Evolutionary conservation across 2,888 invertebrate species (phyloP).

Genomic region (Pachydiplax longipennis): DNA sequence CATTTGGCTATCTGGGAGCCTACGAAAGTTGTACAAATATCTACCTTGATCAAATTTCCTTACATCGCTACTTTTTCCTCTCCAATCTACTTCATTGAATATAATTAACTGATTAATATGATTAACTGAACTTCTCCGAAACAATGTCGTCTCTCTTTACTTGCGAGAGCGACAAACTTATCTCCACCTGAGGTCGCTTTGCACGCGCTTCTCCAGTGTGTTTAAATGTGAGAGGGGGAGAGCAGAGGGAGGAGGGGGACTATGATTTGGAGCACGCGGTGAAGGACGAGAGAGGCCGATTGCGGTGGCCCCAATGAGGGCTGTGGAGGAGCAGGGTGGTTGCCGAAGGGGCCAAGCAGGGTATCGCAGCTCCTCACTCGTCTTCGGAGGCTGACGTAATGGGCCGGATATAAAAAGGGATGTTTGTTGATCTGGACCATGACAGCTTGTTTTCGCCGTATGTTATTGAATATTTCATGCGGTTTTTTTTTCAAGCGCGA

Average conservation of each 20-base stretch:
- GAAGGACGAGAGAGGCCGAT: conserved; percentile 2
- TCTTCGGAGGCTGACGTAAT: not conserved
- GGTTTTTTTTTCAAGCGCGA: not conserved
- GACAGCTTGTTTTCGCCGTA: not conserved
- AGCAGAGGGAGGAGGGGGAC: not conserved
- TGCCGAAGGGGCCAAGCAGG: not conserved
- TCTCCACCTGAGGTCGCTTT: not conserved
- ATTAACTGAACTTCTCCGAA: no score
- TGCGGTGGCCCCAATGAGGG: not conserved
- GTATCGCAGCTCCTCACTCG: not conserved
- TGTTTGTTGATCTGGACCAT: not conserved
- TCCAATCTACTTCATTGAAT: not conserved
- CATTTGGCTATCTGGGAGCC: no score
- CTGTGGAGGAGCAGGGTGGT: not conserved
- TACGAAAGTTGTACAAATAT: no score
- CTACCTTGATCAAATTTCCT: no score
- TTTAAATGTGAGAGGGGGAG: not conserved
- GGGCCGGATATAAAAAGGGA: not conserved
- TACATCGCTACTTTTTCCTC: no score
- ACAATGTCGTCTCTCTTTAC: not conserved
- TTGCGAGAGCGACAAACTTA: not conserved
- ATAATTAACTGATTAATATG: not conserved
- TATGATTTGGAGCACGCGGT: conserved; percentile 12
- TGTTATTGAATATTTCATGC: not conserved
- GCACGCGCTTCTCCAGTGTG: not conserved